These are phyloP conservation scores for Lydus trimaculatus DNA, from an alignment of 2,888 invertebrate species.

Conservation along the genomic window DNA sequence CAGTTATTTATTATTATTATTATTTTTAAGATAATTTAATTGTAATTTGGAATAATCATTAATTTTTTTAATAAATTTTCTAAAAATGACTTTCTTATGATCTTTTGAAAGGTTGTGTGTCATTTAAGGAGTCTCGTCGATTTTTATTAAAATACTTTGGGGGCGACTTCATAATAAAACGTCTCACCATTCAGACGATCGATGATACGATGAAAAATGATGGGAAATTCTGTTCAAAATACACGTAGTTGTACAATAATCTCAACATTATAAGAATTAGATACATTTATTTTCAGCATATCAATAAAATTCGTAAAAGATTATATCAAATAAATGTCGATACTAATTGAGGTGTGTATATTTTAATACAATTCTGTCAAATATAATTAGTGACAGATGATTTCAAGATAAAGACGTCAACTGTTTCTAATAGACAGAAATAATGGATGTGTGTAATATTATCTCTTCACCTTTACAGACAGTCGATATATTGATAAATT, in stretches of 20 bases:
- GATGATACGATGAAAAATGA: conserved; percentile 24
- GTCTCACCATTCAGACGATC: conserved; percentile 14
- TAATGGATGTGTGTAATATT: no score
- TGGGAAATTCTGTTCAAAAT: conserved; percentile 4
- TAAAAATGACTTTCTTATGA: not conserved
- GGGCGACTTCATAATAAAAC: conserved; percentile 19
- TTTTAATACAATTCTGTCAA: no score
- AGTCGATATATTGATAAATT: no score
- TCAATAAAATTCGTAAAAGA: not conserved
- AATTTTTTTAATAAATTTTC: not conserved
- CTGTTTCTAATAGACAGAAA: no score
- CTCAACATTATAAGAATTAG: not conserved
- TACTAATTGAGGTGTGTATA: no score
- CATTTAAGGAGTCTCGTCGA: conserved; percentile 6
- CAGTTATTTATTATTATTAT: conserved; percentile 18
- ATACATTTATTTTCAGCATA: not conserved
- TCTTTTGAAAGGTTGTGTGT: conserved; percentile 1
- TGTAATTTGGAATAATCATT: conserved; percentile 4
- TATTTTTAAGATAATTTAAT: conserved; percentile 19
- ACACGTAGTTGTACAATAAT: not conserved
- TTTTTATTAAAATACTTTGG: conserved; percentile 16
- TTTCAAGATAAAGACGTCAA: no score
- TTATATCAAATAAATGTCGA: not conserved
- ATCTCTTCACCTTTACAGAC: no score
- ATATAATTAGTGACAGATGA: no score